Evolutionary conservation across 1,140 invertebrate genomes (phyloP).

Genomic region (Trinorchestia longiramus): DNA sequence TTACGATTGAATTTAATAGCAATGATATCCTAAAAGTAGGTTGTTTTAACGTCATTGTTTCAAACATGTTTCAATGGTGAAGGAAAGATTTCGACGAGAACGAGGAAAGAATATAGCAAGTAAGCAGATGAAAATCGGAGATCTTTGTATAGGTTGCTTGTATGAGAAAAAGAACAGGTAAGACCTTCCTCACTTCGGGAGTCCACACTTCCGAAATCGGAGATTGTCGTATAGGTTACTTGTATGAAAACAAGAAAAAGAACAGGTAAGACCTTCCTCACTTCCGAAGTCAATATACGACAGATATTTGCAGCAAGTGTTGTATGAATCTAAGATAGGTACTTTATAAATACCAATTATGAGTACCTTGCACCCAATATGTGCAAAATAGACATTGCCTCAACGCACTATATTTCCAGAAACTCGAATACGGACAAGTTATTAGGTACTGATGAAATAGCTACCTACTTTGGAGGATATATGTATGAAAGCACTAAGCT

Average conservation of each 20-base stretch:
- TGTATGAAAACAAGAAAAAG: not conserved
- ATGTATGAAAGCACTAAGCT: not conserved
- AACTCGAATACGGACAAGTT: not conserved
- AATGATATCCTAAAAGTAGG: no score
- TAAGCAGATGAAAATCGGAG: not conserved
- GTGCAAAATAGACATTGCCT: not conserved
- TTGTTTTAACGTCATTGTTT: not conserved
- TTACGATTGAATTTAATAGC: no score
- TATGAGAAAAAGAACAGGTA: not conserved
- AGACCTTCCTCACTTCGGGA: not conserved
- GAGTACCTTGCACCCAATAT: no score
- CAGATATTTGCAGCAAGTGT: not conserved
- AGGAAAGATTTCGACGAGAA: not conserved
- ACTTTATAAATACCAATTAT: not conserved
- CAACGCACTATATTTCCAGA: not conserved
- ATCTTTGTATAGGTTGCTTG: not conserved
- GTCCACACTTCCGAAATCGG: not conserved
- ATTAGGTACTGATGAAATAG: not conserved
- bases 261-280: not conserved
- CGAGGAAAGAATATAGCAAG: no score
- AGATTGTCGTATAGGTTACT: not conserved
- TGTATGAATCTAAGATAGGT: not conserved
- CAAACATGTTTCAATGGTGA: not conserved
- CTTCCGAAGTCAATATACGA: not conserved
- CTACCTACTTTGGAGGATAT: not conserved